phyloP scores from a whole-genome alignment of 2,113 vertebrate species.

The Varanus salvator region DNA sequence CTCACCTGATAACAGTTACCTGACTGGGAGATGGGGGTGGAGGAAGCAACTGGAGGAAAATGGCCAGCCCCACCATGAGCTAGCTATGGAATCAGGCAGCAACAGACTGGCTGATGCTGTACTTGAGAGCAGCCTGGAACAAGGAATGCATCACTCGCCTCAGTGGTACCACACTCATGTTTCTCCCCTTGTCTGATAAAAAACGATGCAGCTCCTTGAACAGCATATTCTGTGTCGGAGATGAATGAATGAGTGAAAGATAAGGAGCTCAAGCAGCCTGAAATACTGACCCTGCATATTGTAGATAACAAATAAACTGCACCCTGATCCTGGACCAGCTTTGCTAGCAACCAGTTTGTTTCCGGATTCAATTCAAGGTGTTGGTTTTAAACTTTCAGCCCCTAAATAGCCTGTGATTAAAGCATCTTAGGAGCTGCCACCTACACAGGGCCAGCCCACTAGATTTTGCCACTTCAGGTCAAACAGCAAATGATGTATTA shows the following conservation, averaged over 20 bases:
- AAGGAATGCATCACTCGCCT: constrained; percentile 4
- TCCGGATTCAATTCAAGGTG: not conserved
- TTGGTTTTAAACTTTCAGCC: not conserved
- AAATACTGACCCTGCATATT: not conserved
- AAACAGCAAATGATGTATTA: not conserved
- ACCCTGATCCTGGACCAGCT: not conserved
- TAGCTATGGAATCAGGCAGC: not conserved
- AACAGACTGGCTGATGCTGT: not conserved
- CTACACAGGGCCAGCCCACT: not conserved
- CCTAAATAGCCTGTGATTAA: not conserved
- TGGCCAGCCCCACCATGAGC: not conserved
- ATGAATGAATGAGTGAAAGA: not conserved
- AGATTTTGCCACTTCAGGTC: not conserved
- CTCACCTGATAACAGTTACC: too few relatives aligned
- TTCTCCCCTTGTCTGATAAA: not conserved
- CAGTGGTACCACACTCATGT: not conserved
- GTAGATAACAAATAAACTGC: not conserved
- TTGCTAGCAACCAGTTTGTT: not conserved
- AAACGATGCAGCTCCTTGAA: not conserved
- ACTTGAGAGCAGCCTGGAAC: not conserved
- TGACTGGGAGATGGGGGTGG: too few relatives aligned
- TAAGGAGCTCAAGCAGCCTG: not conserved
- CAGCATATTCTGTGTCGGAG: not conserved
- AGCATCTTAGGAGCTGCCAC: not conserved
- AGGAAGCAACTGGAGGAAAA: not conserved